Percentiles rank a stretch among this genome's conserved stretches.
Conservation (phyloP, 2,888 invertebrate species). For the Leptura quadrifasciata region DNA sequence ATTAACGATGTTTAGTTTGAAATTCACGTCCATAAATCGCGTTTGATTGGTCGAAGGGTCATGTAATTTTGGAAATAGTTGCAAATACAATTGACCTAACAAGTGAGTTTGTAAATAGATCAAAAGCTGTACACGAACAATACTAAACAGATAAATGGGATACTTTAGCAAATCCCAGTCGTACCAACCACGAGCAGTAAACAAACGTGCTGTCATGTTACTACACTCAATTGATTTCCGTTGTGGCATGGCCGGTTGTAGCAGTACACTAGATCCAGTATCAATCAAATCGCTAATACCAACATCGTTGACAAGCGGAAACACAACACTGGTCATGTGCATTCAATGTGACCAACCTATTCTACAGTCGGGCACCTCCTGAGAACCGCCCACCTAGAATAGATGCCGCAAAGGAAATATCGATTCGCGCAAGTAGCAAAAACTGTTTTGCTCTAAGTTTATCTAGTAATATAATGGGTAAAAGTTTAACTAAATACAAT, state of each 20-base stretch:
- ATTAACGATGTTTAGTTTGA: slow-evolving; percentile 34
- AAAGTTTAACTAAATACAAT: no score
- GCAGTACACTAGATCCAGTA: slow-evolving; percentile 55
- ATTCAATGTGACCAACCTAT: slow-evolving; percentile 45
- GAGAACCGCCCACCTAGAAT: slow-evolving; percentile 23
- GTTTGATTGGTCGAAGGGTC: slow-evolving; percentile 10
- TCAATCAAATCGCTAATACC: slow-evolving; percentile 59
- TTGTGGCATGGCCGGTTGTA: slow-evolving; percentile 56
- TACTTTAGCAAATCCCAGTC: slow-evolving; percentile 74
- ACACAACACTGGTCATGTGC: slow-evolving; percentile 49
- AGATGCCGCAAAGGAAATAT: background rate
- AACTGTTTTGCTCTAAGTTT: no score
- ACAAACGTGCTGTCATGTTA: slow-evolving; percentile 62
- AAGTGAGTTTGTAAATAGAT: slow-evolving; percentile 33
- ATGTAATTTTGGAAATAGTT: slow-evolving; percentile 36
- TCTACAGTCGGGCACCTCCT: slow-evolving; percentile 38
- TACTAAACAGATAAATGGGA: slow-evolving; percentile 46
- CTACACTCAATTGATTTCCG: slow-evolving; percentile 65
- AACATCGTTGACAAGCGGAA: slow-evolving; percentile 63
- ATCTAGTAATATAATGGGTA: no score
- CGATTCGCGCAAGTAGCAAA: background rate
- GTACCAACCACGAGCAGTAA: slow-evolving; percentile 56
- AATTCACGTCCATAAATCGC: slow-evolving; percentile 33
- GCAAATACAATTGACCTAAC: slow-evolving; percentile 30
- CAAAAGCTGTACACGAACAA: slow-evolving; percentile 28